These are phyloP conservation scores for Elegia similella DNA, from an alignment of 2,888 invertebrate species.

Conservation along the genomic window DNA sequence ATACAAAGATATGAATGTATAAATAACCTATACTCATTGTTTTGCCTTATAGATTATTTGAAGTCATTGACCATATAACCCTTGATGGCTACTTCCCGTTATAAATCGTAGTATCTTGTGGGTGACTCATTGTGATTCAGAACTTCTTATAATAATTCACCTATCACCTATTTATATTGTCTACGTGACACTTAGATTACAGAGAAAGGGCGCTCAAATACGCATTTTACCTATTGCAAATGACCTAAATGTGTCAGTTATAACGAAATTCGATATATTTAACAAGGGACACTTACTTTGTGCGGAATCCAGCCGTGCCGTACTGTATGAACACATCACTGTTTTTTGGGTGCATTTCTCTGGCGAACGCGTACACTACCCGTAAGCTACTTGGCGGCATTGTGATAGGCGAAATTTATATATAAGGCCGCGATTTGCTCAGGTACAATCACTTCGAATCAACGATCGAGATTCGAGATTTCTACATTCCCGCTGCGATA, in stretches of 20 bases:
- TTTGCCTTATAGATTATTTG: conserved; percentile 44
- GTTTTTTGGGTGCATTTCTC: conserved; percentile 89
- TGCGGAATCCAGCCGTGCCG: conserved; percentile 93
- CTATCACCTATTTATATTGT: no score
- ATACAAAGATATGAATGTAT: conserved; percentile 23
- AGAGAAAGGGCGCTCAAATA: conserved; percentile 45
- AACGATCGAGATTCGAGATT: conserved; percentile 61
- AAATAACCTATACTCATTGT: conserved; percentile 43
- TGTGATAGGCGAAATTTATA: conserved; percentile 67
- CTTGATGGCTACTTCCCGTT: conserved; percentile 68
- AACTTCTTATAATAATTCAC: conserved; percentile 19
- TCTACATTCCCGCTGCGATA: conserved; percentile 71
- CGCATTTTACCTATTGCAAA: conserved; percentile 32
- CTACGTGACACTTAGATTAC: conserved; percentile 46
- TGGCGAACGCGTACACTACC: conserved; percentile 88
- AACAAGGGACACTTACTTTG: conserved; percentile 83
- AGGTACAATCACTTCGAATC: conserved; percentile 75
- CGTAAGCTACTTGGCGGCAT: conserved; percentile 82
- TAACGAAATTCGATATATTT: conserved; percentile 32
- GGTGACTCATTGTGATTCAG: conserved; percentile 56
- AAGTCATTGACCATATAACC: conserved; percentile 68
- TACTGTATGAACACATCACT: conserved; percentile 86
- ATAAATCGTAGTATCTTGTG: conserved; percentile 53
- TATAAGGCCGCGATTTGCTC: conserved; percentile 66
- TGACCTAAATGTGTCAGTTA: conserved; percentile 36